Evolutionary conservation across 2,888 invertebrate genomes (phyloP).

Genomic region (Pseudococcus viburni): DNA sequence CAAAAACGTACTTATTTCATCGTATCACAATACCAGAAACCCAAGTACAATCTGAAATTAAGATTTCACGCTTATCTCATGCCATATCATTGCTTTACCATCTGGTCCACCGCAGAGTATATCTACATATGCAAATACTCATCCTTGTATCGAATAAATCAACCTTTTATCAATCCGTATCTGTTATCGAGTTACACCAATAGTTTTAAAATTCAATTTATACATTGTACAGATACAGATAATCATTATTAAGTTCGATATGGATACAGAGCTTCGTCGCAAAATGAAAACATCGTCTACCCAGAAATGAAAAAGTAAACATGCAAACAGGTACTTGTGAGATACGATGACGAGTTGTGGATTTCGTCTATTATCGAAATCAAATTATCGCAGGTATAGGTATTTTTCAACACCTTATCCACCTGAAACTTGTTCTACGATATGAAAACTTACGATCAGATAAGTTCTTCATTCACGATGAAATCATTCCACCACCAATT

Average conservation of each 20-base stretch:
- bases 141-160: constrained; percentile 1
- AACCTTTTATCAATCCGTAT: constrained; percentile 37
- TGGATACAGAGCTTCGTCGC: not conserved
- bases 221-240: constrained; percentile 33
- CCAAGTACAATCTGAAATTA: not conserved
- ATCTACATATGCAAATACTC: not conserved
- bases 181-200: not conserved
- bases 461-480: not conserved
- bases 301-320: not conserved
- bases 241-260: not conserved
- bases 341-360: no score
- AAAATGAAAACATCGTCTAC: not conserved
- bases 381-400: not conserved
- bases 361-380: not conserved
- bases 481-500: not conserved
- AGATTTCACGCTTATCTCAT: constrained; percentile 17
- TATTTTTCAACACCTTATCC: not conserved
- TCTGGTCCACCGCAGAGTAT: no score
- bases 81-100: not conserved
- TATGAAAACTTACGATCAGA: not conserved
- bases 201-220: constrained; percentile 43
- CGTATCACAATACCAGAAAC: not conserved
- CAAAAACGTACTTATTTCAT: not conserved
- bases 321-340: not conserved
- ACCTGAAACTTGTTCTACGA: not conserved